Base-by-base conservation (phyloP, 2,888 invertebrate species). In the Drosophila planitibia region DNA sequence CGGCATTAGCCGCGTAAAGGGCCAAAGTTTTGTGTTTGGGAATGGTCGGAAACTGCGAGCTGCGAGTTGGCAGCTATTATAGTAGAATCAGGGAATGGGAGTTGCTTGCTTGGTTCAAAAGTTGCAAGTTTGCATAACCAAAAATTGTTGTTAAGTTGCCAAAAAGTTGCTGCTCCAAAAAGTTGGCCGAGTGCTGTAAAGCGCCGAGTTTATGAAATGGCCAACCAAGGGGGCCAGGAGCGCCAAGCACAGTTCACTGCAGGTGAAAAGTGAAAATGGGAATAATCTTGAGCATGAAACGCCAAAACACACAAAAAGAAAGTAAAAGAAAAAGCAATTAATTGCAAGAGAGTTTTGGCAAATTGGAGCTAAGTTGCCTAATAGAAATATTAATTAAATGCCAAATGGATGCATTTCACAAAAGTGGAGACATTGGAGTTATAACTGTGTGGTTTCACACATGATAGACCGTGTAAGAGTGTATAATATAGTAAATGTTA, bases 121-220 rank as follows among this genome's bases (percentile, higher is more conserved):
- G 79, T 79, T 81, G 79, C 79, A 81, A 79, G 79, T 79, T 79
- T 79, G 79, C 79, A 79, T 79, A 81, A 81, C 81, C 79, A 77
- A 73, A 79, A 79, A 81, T 79, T 79, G 81, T 79, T 79, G 79
- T 79, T 81, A 79, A 79, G 69, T 79, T 79, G 81, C 81, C 81
- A 81, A 79, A 78, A 79, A 79, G 79, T 79, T 79, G 79, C 80
- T 60, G 68, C 63, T 63, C 35, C 51, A 49, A 66, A 80, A 79
- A 81, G 65, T 79, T 81, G 51, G 41, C 69, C 52, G 52, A 76
- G 63, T 66, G 81, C 73, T 76, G 79, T 79, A 79, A 79, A 81
- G 69, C 81, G 73, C 67, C 55, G 77, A 73, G 81, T 81, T 79
- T 79, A 79, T 79, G 81, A 81, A 79, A 81, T 69, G 81, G 51